Base-by-base conservation (phyloP, 2,797 vertebrate species). In the Presbytis comata region DNA sequence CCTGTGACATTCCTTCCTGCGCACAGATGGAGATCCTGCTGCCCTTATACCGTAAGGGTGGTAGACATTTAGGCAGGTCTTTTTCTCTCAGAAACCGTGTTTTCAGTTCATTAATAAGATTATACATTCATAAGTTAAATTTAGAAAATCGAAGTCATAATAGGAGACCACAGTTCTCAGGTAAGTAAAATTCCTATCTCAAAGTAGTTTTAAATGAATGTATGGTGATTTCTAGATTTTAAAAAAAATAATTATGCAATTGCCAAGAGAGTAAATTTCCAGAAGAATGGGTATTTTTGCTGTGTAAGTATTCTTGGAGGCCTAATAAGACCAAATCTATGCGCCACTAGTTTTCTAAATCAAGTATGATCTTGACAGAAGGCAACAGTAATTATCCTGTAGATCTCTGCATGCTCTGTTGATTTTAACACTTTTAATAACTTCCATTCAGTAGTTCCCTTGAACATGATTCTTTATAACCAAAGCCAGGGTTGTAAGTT, bases 121-220 rank as follows among this genome's bases (percentile, higher is more conserved):
- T 91, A 79, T 8, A 13, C 17, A 0, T 14, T 70, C 80, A 33
- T 61, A 72, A 80, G 82, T 19, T 75, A 89, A 82, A 59, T 81
- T 81, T 72, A 92, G 75, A 92, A 95, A 70, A 64, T 55, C 13
- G 4, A 82, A 55, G 57, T 70, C 80, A 55, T 5, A 64, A 16
- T 64, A 64, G 33, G 26, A 86, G 26, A 81, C 16, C 39, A 82
- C 0, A 17, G 36, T 93, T 89, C 39, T 90, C 39, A 57, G 48
- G 55, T 46, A 92, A 89, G 74, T 81, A 92, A 87, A 78, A 95
- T 59, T 92, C 72, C 9, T 41, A 46, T 91, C 57, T 85, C 46
- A 30, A 70, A 94, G 33, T 41, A 24, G 19, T 79, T 92, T 92
- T 94, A 39, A 79, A 79, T 74, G 16, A 57, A 79, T 53, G 5